phyloP scores from a whole-genome alignment of 1,140 invertebrate species.

The Drosophila sturtevanti region DNA sequence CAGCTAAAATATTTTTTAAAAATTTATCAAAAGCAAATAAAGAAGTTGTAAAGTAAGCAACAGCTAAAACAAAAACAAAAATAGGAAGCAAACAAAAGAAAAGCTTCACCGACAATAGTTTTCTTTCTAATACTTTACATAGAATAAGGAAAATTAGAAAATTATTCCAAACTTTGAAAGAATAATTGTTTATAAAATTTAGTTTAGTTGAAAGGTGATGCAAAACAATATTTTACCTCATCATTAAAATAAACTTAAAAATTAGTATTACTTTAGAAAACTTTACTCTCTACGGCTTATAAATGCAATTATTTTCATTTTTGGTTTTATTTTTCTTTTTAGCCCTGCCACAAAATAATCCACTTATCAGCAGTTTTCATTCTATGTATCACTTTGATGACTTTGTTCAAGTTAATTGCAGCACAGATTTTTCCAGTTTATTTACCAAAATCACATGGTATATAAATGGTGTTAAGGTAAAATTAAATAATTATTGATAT shows the following conservation, averaged over 20 bases:
- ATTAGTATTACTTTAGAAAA: no score
- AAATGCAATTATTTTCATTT: neutral
- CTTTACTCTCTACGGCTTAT: constrained; percentile 42
- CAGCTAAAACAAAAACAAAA: constrained; percentile 18
- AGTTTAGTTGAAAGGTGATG: no score
- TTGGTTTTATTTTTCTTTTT: constrained; percentile 38
- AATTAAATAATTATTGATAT: neutral
- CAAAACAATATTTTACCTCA: no score
- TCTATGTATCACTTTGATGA: constrained; percentile 84
- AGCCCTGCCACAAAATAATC: constrained; percentile 85
- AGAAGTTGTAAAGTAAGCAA: constrained; percentile 64
- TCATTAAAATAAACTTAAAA: no score
- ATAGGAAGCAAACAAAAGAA: constrained; percentile 16
- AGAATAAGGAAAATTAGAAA: neutral
- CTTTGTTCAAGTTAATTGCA: constrained; percentile 85
- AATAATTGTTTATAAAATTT: no score
- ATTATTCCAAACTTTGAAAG: neutral
- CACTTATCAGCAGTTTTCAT: constrained; percentile 84
- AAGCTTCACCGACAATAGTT: constrained; percentile 10
- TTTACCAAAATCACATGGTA: constrained; percentile 86
- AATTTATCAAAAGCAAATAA: constrained; percentile 81
- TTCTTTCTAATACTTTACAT: neutral
- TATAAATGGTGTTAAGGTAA: constrained; percentile 85
- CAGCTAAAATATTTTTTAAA: constrained; percentile 75
- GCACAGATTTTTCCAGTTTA: constrained; percentile 85